Conservation (phyloP, 2,113 vertebrate genomes). For the Neodontobutis hainanensis region DNA sequence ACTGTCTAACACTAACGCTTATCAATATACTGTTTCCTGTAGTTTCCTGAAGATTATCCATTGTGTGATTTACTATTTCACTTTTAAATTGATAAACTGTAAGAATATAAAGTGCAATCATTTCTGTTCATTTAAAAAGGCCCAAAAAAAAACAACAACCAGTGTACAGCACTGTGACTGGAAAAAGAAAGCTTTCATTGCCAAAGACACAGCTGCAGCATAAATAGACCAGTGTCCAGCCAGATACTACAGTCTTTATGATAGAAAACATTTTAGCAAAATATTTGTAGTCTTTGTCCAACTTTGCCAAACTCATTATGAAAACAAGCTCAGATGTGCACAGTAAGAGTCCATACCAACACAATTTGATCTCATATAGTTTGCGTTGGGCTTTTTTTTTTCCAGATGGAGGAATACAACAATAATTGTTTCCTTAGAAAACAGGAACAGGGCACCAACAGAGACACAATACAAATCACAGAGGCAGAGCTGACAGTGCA, state of each 20-base stretch:
- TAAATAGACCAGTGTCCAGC: slow-evolving; percentile 13
- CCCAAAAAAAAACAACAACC: no score
- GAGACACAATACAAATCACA: slow-evolving; percentile 47
- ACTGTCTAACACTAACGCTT: no score
- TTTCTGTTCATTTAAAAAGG: no score
- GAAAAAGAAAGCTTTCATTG: no score
- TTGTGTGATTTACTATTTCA: no score
- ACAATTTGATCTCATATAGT: slow-evolving; percentile 30
- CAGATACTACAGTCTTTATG: no score
- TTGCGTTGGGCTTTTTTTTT: slow-evolving; percentile 37
- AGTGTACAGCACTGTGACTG: no score
- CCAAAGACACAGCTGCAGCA: slow-evolving; percentile 1
- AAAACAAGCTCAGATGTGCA: slow-evolving; percentile 17
- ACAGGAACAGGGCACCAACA: slow-evolving; percentile 38
- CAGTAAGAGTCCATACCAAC: slow-evolving; percentile 38
- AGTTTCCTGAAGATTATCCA: no score
- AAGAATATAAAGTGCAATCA: no score
- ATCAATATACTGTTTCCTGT: no score
- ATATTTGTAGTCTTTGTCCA: neutral
- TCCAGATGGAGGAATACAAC: slow-evolving; percentile 18
- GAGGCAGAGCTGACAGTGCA: slow-evolving; percentile 40
- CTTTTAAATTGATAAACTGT: no score
- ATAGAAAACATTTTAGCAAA: no score
- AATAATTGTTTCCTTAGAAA: slow-evolving; percentile 58
- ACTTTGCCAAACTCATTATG: slow-evolving; percentile 19